Base-by-base conservation (phyloP, 2,113 vertebrate species). In the Argyrosomus japonicus region DNA sequence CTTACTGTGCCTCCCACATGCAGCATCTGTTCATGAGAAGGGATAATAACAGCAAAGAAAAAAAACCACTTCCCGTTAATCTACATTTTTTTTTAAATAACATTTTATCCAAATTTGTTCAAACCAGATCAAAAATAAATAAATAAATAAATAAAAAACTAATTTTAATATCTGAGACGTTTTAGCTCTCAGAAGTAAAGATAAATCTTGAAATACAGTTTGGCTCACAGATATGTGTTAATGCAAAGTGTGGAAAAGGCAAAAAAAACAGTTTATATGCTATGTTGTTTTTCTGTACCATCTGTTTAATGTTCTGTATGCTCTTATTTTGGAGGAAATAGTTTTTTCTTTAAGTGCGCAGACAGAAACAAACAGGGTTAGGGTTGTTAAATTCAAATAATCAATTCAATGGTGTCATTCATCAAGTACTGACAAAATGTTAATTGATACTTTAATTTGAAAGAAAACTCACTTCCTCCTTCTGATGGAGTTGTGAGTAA, bases 251-350 rank as follows among this genome's bases (percentile, higher is more conserved):
- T 48, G 43, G 5, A 58, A 43, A 61, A 27, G 32, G 1, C 3
- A 29, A 23, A 62, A n/a, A 29, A 32, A 32, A 47, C 19, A 56
- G 56, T 72, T 77, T 54, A 21, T 23, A 64, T 64, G 62, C n/a
- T 32, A 25, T n/a, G 14, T 64, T 13, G 21, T 65, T 83, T 40
- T 57, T 65, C 43, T 73, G 12, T 23, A 19, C 36, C 45, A 25
- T 63, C n/a, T 53, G 61, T 43, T 50, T 32, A 23, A 32, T 54
- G 23, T 72, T 61, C n/a, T 65, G 5, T 18, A 19, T 75, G 50
- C 27, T 80, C n/a, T 72, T 60, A 45, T 72, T 68, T 68, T 68
- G 48, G 14, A 64, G 25, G 58, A 18, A 50, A 40, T 13, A 0
- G 8, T 3, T 40, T n/a, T 43, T 23, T 51, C 48, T 47, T 45